These are phyloP conservation scores for Carduelis carduelis DNA, from an alignment of 2,797 vertebrate genomes.

Conservation along the genomic window DNA sequence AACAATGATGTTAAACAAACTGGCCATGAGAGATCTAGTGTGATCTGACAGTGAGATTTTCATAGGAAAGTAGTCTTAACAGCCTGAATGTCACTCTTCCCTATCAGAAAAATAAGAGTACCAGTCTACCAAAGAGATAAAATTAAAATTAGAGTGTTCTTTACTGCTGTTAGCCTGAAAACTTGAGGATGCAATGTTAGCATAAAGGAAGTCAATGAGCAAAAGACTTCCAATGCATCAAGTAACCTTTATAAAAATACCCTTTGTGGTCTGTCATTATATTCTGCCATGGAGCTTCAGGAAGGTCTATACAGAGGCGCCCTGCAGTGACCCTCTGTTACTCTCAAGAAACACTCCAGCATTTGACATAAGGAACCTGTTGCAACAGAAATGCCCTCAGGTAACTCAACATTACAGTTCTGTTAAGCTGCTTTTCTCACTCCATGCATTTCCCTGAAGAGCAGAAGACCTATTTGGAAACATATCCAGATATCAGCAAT, in stretches of 20 bases:
- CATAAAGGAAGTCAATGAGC: background rate
- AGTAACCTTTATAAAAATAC: background rate
- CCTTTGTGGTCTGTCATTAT: background rate
- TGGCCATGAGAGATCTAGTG: background rate
- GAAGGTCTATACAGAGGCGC: background rate
- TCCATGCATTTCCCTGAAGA: background rate
- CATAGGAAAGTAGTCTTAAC: background rate
- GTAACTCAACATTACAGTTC: background rate
- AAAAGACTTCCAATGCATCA: background rate
- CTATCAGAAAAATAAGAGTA: background rate
- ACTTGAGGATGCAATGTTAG: background rate
- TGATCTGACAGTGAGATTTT: background rate
- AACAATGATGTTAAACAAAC: background rate
- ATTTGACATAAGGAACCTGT: background rate
- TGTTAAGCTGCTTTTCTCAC: background rate
- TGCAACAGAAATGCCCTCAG: background rate
- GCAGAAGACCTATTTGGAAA: slow-evolving; percentile 11
- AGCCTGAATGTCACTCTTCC: background rate
- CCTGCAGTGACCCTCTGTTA: background rate
- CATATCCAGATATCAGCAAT: background rate
- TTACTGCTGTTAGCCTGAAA: background rate
- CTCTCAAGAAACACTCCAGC: background rate
- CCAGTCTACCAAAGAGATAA: background rate
- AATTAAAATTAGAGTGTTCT: background rate
- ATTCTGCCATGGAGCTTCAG: background rate